Evolutionary conservation across 2,888 invertebrate genomes (phyloP), one percentile per base, ranked within the genome.

Genomic region (Noctua pronuba): DNA sequence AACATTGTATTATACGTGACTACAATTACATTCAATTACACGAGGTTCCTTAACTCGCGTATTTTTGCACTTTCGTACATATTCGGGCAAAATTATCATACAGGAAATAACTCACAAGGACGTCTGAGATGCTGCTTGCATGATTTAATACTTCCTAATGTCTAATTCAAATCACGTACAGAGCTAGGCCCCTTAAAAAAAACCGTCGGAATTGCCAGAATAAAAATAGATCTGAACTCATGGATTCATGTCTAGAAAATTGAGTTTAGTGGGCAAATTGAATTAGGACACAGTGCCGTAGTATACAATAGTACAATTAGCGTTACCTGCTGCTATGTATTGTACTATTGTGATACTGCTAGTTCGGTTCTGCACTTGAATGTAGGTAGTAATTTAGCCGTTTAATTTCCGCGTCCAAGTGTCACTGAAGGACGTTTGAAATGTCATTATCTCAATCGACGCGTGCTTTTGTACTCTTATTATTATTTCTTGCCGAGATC

Each of bases 371-470:
- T 89, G 86, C 88, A 89, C 89, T 85, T 86, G 84, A 92, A 90
- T 91, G 92, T 94, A 94, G 93, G 93, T 93, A 95, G 94, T 94
- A 92, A 95, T 94, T 94, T 94, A 92, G 91, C 89, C 85, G 91
- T 92, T 94, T 93, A 94, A 95, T 95, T 95, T 95, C 95, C 95
- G 95, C 92, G 88, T 95, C 92, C 88, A 92, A 92, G 92, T 93
- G 91, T 92, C 92, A 90, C 87, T 93, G 94, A 95, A 95, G 95
- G 95, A 94, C 95, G 92, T 93, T 93, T 92, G 91, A 93, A 94
- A 94, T 91, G 91, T 88, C 88, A 90, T 90, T 90, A 90, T 89
- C 87, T 87, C 88, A 82, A 87, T 89, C 84, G 85, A 83, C 85
- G 86, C 89, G 83, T 85, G 91, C 83, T 89, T 83, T 88, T 87